phyloP scores from a whole-genome alignment of 2,888 invertebrate genomes.

The Mimachlamys varia region DNA sequence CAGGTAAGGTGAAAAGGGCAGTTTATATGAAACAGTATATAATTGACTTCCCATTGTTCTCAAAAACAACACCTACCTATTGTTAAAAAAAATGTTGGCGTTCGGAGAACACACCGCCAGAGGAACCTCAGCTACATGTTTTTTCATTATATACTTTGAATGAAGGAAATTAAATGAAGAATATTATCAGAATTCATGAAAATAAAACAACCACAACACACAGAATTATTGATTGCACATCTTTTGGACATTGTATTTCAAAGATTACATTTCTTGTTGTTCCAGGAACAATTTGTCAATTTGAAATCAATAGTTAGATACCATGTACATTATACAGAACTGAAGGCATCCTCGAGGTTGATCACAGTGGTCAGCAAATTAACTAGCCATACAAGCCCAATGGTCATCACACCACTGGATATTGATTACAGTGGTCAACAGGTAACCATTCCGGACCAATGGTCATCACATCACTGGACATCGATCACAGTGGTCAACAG shows the following conservation, averaged over 20 bases:
- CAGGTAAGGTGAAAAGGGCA: no score
- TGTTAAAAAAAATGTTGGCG: no score
- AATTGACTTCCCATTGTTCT: no score
- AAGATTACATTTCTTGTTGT: background rate
- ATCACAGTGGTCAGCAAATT: background rate
- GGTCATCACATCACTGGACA: constrained; percentile 22
- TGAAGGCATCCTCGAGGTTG: background rate
- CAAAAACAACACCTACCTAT: no score
- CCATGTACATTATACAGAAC: background rate
- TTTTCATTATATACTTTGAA: no score
- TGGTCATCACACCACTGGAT: constrained; percentile 20
- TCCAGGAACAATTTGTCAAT: background rate
- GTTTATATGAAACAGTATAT: no score
- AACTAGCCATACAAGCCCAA: background rate
- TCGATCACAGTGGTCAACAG: background rate
- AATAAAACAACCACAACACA: background rate
- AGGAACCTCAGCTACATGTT: no score
- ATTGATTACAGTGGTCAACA: background rate
- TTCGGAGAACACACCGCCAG: no score
- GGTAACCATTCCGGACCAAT: background rate
- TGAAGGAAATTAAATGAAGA: no score
- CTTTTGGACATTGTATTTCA: background rate
- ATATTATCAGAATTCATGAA: background rate
- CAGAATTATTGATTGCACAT: background rate
- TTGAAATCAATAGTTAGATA: background rate